Evolutionary conservation across 2,797 vertebrate genomes (phyloP).

Genomic region (Buphagus erythrorhynchus): DNA sequence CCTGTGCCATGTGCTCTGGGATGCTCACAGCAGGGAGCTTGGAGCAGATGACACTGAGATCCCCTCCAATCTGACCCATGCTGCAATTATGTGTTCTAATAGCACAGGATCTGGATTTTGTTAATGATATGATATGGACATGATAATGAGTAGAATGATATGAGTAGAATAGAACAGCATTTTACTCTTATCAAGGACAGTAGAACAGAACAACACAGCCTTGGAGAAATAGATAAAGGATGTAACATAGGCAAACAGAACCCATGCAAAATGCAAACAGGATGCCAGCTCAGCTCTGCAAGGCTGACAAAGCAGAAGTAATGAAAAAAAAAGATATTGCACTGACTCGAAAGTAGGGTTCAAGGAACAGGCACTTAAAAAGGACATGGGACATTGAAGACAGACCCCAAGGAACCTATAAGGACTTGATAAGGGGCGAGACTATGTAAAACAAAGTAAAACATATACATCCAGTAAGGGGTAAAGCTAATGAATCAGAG

Average conservation of each 20-base stretch:
- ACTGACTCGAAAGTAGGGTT: rapidly evolving
- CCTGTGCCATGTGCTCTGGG: not conserved
- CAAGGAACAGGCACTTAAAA: not conserved
- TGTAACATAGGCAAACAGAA: not conserved
- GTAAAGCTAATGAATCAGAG: not conserved
- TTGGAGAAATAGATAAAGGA: not conserved
- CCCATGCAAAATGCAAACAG: not conserved
- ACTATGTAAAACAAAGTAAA: not conserved
- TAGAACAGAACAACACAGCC: not conserved
- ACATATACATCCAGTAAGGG: not conserved
- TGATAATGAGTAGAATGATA: not conserved
- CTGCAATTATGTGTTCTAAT: not conserved
- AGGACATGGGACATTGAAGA: not conserved
- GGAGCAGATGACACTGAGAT: not conserved
- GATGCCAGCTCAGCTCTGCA: not conserved
- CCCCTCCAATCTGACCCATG: not conserved
- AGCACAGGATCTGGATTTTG: not conserved
- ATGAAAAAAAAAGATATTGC: not conserved
- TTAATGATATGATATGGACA: not conserved
- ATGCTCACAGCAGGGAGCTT: not conserved
- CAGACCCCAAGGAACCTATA: not conserved
- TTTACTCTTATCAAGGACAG: not conserved
- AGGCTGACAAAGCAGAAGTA: not conserved
- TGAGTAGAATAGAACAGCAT: not conserved
- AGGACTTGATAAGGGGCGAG: not conserved